phyloP scores from a whole-genome alignment of 2,797 vertebrate genomes.

The Heterohyrax brucei region DNA sequence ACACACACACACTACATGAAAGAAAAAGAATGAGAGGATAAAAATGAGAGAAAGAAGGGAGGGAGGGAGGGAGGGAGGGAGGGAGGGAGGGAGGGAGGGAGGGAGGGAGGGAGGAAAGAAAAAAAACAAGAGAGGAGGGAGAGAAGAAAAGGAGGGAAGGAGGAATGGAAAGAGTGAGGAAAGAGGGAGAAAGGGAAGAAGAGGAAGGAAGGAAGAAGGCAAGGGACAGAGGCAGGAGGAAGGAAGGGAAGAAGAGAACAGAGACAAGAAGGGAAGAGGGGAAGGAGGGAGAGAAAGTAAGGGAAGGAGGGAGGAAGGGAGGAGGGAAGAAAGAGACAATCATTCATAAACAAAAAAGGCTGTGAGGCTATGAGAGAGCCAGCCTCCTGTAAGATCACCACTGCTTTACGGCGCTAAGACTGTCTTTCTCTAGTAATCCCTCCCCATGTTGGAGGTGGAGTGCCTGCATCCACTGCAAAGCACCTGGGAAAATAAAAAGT shows the following conservation, averaged over 20 bases:
- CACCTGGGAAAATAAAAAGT: background rate
- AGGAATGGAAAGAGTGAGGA: accelerated
- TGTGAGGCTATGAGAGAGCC: background rate
- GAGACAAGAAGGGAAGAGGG: accelerated
- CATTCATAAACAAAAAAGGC: background rate
- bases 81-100: too few species aligned
- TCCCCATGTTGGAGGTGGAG: background rate
- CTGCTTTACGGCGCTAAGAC: background rate
- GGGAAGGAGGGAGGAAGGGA: background rate
- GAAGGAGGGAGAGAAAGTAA: background rate
- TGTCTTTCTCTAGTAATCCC: background rate
- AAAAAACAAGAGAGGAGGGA: too few species aligned
- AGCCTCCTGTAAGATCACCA: background rate
- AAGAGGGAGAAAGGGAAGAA: too few species aligned
- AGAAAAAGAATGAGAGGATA: too few species aligned
- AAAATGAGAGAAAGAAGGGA: accelerated
- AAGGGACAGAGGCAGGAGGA: background rate
- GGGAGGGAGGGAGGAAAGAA: too few species aligned
- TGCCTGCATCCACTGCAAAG: background rate
- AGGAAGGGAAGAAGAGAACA: accelerated
- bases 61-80: too few species aligned
- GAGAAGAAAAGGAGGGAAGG: background rate
- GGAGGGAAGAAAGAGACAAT: background rate
- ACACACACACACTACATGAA: background rate
- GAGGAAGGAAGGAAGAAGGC: too few species aligned